Conservation (phyloP, 2,113 vertebrate species). For the Chitala chitala region DNA sequence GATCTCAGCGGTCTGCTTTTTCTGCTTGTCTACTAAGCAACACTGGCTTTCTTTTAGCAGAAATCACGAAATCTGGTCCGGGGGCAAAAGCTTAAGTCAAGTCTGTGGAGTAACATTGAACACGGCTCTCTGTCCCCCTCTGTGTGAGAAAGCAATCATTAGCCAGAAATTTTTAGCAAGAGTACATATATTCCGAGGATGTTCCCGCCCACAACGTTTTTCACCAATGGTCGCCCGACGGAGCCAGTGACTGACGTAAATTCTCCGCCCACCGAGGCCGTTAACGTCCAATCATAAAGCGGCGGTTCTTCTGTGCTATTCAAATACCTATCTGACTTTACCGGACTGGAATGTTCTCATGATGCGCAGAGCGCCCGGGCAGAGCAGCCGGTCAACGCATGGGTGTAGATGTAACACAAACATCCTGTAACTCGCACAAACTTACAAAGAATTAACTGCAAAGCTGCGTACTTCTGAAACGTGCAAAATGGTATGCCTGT, state of each 20-base stretch:
- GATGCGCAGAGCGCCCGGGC: slow-evolving; percentile 34
- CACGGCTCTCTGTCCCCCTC: slow-evolving; percentile 31
- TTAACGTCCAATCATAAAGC: slow-evolving; percentile 65
- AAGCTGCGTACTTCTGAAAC: not conserved
- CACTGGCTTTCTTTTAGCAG: slow-evolving; percentile 39
- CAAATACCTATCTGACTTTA: slow-evolving; percentile 67
- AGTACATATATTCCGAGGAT: slow-evolving; percentile 54
- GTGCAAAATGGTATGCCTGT: not conserved
- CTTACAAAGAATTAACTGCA: not conserved
- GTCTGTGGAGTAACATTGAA: slow-evolving; percentile 57
- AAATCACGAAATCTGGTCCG: slow-evolving; percentile 39
- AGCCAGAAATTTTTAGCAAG: slow-evolving; percentile 52
- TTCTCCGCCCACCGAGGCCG: slow-evolving; percentile 42
- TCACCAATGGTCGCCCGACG: slow-evolving; percentile 49
- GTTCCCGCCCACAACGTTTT: slow-evolving; percentile 35
- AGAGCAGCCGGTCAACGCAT: not conserved
- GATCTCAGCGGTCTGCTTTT: slow-evolving; percentile 28
- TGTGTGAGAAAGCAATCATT: slow-evolving; percentile 65
- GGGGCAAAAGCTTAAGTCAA: slow-evolving; percentile 49
- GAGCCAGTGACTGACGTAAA: slow-evolving; percentile 55
- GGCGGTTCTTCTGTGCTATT: slow-evolving; percentile 67
- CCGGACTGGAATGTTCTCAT: slow-evolving; percentile 67
- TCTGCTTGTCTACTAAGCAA: slow-evolving; percentile 29
- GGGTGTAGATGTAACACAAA: not conserved
- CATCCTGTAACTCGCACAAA: not conserved